Conservation (phyloP, 2,888 invertebrate species). For the Temnothorax unifasciatus region DNA sequence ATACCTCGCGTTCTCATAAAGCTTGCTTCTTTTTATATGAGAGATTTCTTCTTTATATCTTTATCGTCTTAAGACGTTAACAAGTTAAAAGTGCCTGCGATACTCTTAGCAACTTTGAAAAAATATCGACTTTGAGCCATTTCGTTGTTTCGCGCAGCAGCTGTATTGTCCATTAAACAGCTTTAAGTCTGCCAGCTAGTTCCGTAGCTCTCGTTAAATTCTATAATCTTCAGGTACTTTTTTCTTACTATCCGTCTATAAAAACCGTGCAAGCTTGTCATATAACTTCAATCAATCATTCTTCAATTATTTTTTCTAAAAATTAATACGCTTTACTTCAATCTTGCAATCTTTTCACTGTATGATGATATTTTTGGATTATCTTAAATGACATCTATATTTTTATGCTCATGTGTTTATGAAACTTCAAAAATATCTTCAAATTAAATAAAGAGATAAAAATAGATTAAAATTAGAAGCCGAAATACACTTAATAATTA, state of each 20-base stretch:
- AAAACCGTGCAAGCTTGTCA: slow-evolving; percentile 5
- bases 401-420: not conserved
- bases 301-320: not conserved
- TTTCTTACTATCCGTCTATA: slow-evolving; percentile 6
- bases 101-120: slow-evolving; percentile 31
- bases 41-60: slow-evolving; percentile 6
- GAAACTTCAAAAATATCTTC: not conserved
- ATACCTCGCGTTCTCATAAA: not conserved
- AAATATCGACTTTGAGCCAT: slow-evolving; percentile 31
- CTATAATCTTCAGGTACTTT: not conserved
- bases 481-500: not conserved
- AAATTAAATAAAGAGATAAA: not conserved
- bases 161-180: slow-evolving; percentile 31
- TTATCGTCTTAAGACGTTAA: slow-evolving; percentile 20
- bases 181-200: not conserved
- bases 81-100: slow-evolving; percentile 24
- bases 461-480: not conserved
- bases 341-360: not conserved
- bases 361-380: not conserved
- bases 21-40: not conserved
- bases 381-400: not conserved
- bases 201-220: slow-evolving; percentile 33
- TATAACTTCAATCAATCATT: not conserved
- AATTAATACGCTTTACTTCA: not conserved
- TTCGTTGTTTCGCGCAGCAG: slow-evolving; percentile 31